Evolutionary conservation across 2,888 invertebrate genomes (phyloP), one percentile per base, ranked within the genome.

Genomic region (Scrobipalpa atriplicella): DNA sequence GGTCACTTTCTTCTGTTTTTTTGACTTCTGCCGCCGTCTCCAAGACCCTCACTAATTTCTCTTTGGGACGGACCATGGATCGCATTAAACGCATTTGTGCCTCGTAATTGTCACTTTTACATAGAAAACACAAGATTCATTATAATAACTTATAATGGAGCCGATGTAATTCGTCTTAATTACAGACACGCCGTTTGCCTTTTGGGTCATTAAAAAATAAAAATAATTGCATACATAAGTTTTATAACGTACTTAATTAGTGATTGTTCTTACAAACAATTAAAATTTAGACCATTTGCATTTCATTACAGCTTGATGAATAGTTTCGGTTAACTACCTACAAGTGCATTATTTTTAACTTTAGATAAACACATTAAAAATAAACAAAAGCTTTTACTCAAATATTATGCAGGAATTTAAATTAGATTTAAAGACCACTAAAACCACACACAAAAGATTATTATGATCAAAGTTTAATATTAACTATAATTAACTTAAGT

Each of bases 1-100:
- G 88, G 85, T 83, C 85, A 90, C 81, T 89, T 88, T 86, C 81
- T 82, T 82, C 74, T 78, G 78, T 81, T 82, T 82, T 82, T 81
- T 70, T 75, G 38, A 68, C 65, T 58, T 72, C 62, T 69, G 62
- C 69, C 67, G 68, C 66, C 67, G 21, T 56, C 62, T 3, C 38
- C 36, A 62, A 65, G 58, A 66, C 66, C 68, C 56, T 62, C 2
- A 72, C 71, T 69, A 71, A 74, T 73, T 72, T 69, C 66, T 60
- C 64, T 66, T 61, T 68, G 66, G 67, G 68, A 62, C 68, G 67
- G 68, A 65, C 67, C 62, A 68, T 69, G 69, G 68, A 73, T 71
- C 70, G 66, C 68, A 73, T 73, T 73, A 70, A 70, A 71, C 60
- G 67, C 68, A 64, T 67, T 68, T 71, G 71, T 73, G 71, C 69